Conservation (phyloP, 2,888 invertebrate species). For the Orthonychiurus folsomi region DNA sequence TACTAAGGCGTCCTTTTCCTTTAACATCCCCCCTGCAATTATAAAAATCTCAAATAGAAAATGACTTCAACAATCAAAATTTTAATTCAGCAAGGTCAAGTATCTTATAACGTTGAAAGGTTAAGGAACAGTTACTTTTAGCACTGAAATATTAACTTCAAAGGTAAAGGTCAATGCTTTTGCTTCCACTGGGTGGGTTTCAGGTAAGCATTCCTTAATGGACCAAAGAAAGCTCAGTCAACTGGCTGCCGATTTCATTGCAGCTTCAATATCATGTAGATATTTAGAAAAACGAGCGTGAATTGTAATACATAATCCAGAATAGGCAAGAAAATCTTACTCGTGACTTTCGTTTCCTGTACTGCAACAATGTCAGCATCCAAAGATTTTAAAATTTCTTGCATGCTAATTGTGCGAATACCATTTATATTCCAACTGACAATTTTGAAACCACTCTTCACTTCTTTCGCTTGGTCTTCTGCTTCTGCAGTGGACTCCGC, state of each 20-base stretch:
- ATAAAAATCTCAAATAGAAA: too few species aligned
- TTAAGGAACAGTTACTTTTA: too few species aligned
- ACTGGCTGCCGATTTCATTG: not conserved
- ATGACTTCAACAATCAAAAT: too few species aligned
- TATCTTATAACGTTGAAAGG: too few species aligned
- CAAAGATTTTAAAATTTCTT: constrained; percentile 17
- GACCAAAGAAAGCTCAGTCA: not conserved
- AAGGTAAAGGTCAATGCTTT: too few species aligned
- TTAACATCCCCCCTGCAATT: not conserved
- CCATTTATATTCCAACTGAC: constrained; percentile 36
- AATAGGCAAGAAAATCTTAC: too few species aligned
- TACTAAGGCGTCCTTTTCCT: constrained; percentile 16
- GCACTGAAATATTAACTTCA: too few species aligned
- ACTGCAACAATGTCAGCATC: constrained; percentile 23
- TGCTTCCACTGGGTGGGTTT: too few species aligned
- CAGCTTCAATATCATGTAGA: too few species aligned
- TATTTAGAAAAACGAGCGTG: too few species aligned
- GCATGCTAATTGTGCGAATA: constrained; percentile 26
- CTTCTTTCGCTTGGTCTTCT: not conserved
- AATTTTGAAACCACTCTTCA: constrained; percentile 18
- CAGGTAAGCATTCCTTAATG: constrained; percentile 1
- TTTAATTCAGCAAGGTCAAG: too few species aligned
- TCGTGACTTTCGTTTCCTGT: constrained; percentile 32
- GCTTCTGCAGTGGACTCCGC: not conserved
- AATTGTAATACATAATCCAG: too few species aligned